phyloP scores from a whole-genome alignment of 1,140 invertebrate species.

The Polypedilum pembai region DNA sequence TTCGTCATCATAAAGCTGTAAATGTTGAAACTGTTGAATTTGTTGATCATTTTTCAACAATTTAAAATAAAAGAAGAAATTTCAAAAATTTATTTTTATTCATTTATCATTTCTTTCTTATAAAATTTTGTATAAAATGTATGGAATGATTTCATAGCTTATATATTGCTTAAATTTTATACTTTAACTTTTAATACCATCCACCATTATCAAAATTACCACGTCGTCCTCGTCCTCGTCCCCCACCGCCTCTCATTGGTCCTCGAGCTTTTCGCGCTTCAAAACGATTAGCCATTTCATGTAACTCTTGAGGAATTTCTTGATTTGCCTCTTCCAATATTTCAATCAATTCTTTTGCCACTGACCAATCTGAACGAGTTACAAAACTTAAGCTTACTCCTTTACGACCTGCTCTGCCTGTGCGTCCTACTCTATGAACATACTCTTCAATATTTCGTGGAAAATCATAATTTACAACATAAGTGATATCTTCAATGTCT shows the following conservation, averaged over 20 bases:
- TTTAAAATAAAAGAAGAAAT: background rate
- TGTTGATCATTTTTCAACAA: background rate
- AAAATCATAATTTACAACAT: conserved; percentile 84
- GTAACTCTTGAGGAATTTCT: conserved; percentile 63
- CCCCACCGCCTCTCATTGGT: conserved; percentile 41
- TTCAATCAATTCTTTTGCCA: conserved; percentile 71
- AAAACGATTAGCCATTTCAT: conserved; percentile 61
- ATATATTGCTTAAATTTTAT: conserved; percentile 27
- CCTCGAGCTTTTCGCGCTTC: conserved; percentile 55
- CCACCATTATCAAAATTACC: conserved; percentile 34
- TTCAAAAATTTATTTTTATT: background rate
- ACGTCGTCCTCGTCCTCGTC: conserved; percentile 38
- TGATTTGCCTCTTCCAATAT: conserved; percentile 71
- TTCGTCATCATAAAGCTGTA: background rate
- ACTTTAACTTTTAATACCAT: conserved; percentile 26
- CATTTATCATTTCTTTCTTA: background rate
- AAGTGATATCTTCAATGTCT: conserved; percentile 87
- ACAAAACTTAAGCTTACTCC: conserved; percentile 76
- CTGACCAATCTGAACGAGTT: conserved; percentile 68
- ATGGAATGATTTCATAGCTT: background rate
- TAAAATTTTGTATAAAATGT: background rate
- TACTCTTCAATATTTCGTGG: conserved; percentile 87
- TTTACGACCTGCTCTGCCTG: conserved; percentile 75
- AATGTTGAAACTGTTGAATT: background rate
- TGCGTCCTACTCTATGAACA: conserved; percentile 68